These are phyloP conservation scores for Globodera rostochiensis DNA, from an alignment of 1,140 invertebrate genomes.

Conservation along the genomic window DNA sequence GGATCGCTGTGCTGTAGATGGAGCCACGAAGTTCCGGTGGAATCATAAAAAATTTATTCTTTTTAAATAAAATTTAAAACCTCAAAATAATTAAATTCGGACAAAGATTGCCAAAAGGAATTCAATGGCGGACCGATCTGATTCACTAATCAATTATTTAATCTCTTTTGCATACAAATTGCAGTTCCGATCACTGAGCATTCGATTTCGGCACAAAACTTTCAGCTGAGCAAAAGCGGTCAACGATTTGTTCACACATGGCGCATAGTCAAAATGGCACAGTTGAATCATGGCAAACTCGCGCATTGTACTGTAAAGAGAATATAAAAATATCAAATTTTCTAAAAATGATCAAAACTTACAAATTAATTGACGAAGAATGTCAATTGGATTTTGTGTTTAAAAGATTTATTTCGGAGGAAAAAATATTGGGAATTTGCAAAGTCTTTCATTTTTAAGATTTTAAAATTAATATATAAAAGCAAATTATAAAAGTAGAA, in stretches of 20 bases:
- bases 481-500: neutral
- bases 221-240: constrained; percentile 23
- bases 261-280: constrained; percentile 33
- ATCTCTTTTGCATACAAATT: constrained; percentile 27
- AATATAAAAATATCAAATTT: no score
- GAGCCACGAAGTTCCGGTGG: constrained; percentile 27
- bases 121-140: no score
- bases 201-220: constrained; percentile 3
- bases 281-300: constrained; percentile 37
- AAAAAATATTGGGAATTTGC: constrained; percentile 3
- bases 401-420: no score
- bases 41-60: constrained; percentile 4
- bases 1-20: constrained; percentile 26
- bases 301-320: constrained; percentile 26
- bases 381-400: no score
- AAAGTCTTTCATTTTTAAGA: neutral
- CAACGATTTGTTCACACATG: constrained; percentile 26
- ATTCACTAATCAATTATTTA: no score
- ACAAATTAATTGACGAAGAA: no score
- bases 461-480: neutral
- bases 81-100: neutral
- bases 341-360: no score
- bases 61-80: neutral
- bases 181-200: constrained; percentile 26
- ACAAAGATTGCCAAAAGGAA: no score